These are phyloP conservation scores for Malthinus flaveolus DNA, from an alignment of 2,888 invertebrate genomes.

Conservation along the genomic window DNA sequence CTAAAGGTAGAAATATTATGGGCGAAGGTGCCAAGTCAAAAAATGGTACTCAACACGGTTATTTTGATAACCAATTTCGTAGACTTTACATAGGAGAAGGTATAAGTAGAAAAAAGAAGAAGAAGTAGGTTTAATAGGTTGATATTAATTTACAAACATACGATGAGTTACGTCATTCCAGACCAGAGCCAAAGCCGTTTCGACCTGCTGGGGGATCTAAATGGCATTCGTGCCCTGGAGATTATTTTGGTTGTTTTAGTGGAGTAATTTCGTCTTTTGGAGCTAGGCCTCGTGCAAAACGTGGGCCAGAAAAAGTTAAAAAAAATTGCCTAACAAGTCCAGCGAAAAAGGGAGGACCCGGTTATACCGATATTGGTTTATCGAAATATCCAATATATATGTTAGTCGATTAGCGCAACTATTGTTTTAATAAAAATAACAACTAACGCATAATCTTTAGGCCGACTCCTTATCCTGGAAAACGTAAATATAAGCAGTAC, in stretches of 20 bases:
- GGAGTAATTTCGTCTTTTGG: constrained; percentile 47
- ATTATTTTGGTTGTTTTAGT: constrained; percentile 58
- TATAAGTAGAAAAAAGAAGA: constrained; percentile 25
- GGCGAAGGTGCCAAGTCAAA: constrained; percentile 50
- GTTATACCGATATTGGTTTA: constrained; percentile 57
- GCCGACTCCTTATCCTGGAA: constrained; percentile 39
- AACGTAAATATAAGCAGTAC: constrained; percentile 41
- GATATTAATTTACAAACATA: not conserved
- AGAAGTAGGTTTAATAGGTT: not conserved
- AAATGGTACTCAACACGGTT: constrained; percentile 51
- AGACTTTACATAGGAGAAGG: constrained; percentile 54
- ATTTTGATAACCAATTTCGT: constrained; percentile 55
- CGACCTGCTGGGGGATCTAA: constrained; percentile 50
- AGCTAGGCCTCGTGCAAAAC: constrained; percentile 30
- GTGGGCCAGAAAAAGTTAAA: constrained; percentile 28
- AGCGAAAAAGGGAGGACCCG: constrained; percentile 57
- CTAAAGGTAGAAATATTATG: constrained; percentile 46
- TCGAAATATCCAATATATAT: constrained; percentile 54
- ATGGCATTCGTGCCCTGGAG: constrained; percentile 57
- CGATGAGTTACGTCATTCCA: not conserved
- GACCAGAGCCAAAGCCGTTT: constrained; percentile 37
- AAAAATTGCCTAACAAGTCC: constrained; percentile 48
- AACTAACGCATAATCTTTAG: constrained; percentile 31
- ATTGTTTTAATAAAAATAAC: constrained; percentile 1
- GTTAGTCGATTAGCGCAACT: constrained; percentile 31